These are phyloP conservation scores for Tricholauxania praeusta DNA, from an alignment of 2,888 invertebrate species.

Conservation along the genomic window DNA sequence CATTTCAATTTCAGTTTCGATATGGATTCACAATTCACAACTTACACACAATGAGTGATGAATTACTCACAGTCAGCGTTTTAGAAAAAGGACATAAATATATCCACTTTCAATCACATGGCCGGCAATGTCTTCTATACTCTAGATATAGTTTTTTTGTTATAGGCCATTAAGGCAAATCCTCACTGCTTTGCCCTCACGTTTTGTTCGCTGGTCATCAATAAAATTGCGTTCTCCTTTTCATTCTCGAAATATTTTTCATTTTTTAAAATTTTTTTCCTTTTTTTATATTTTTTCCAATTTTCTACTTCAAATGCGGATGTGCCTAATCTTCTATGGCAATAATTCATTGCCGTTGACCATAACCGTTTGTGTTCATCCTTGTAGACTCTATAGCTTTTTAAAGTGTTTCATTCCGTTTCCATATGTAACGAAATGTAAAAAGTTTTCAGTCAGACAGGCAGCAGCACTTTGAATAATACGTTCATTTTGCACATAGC, in stretches of 20 bases:
- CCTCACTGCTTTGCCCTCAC: neutral
- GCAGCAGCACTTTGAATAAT: neutral
- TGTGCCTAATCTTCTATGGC: slow-evolving; percentile 38
- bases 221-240: slow-evolving; percentile 20
- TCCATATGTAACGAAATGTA: neutral
- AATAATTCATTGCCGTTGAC: slow-evolving; percentile 39
- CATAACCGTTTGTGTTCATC: slow-evolving; percentile 11
- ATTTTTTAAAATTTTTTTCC: neutral
- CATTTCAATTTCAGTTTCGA: too few species aligned
- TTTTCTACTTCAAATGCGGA: slow-evolving; percentile 22
- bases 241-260: neutral
- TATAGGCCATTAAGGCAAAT: too few species aligned
- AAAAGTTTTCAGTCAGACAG: neutral
- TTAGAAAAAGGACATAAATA: slow-evolving; percentile 8
- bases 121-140: slow-evolving; percentile 13
- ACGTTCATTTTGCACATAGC: neutral
- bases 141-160: too few species aligned
- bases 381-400: neutral
- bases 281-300: neutral
- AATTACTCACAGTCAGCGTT: slow-evolving; percentile 15
- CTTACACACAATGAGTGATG: slow-evolving; percentile 19
- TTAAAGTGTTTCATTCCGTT: slow-evolving; percentile 3
- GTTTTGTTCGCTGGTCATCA: slow-evolving; percentile 19
- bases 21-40: too few species aligned
- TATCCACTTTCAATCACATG: slow-evolving; percentile 24